Percentiles rank a stretch among this genome's conserved stretches.
phyloP scores from a whole-genome alignment of 2,797 vertebrate species.

The Toxotes lorentzi region DNA sequence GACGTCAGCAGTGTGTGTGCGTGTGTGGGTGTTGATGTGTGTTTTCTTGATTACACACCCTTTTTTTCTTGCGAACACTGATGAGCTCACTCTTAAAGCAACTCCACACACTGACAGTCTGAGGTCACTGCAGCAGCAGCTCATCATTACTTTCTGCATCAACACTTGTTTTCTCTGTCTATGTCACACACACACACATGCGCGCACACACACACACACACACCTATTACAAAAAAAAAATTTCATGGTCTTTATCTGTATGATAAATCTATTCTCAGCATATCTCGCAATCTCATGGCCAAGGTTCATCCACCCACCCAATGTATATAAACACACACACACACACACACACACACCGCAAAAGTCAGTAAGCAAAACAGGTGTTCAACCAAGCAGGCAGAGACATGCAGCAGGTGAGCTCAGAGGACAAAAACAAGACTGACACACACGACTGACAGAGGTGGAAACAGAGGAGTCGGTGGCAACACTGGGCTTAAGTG shows the following conservation, averaged over 20 bases:
- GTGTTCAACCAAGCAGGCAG: slow-evolving; percentile 9
- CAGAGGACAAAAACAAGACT: not conserved
- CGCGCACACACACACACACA: not conserved
- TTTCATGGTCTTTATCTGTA: not conserved
- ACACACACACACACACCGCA: not conserved
- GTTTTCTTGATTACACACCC: slow-evolving; percentile 37
- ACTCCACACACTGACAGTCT: not conserved
- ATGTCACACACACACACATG: not conserved
- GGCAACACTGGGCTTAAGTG: not conserved
- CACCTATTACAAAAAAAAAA: not conserved
- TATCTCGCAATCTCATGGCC: not conserved
- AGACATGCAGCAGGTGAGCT: slow-evolving; percentile 22
- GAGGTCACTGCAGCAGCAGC: not conserved
- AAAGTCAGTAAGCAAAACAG: slow-evolving; percentile 5
- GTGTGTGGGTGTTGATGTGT: not conserved
- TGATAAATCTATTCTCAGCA: slow-evolving; percentile 8
- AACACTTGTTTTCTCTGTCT: not conserved
- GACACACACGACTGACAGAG: not conserved
- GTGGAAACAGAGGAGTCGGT: not conserved
- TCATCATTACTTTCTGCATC: not conserved
- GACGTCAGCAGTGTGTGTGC: slow-evolving; percentile 27
- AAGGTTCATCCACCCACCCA: not conserved
- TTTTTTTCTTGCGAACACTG: not conserved
- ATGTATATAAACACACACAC: not conserved
- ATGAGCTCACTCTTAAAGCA: slow-evolving; percentile 41